Conservation (phyloP, 2,113 vertebrate genomes). For the Nesogale talazaci region DNA sequence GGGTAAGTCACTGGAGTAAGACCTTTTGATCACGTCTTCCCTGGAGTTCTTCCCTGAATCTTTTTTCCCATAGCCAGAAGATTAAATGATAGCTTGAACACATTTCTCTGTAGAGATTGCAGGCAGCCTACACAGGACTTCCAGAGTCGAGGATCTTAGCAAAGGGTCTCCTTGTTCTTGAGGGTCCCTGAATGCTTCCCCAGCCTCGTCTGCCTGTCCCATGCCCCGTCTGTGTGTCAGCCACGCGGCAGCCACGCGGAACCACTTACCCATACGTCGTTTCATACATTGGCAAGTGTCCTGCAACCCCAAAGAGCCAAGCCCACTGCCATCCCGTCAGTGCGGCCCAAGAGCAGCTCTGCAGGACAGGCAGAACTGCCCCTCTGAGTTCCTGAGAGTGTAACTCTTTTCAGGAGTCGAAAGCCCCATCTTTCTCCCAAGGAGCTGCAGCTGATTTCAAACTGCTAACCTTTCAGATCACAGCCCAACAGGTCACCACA, state of each 20-base stretch:
- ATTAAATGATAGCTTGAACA: not conserved
- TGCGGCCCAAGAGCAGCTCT: too few relatives aligned
- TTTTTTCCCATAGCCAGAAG: not conserved
- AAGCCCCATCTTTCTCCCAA: too few relatives aligned
- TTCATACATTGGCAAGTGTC: not conserved
- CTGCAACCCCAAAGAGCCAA: too few relatives aligned
- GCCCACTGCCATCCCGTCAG: too few relatives aligned
- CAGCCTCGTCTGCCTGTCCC: not conserved
- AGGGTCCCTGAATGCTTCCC: not conserved
- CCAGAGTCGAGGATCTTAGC: not conserved
- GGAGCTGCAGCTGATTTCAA: too few relatives aligned
- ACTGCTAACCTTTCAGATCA: too few relatives aligned
- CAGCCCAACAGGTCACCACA: too few relatives aligned
- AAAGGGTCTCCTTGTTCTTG: not conserved
- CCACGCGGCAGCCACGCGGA: rapidly evolving
- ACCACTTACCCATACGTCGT: not conserved
- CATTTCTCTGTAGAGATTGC: not conserved
- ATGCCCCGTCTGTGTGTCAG: not conserved
- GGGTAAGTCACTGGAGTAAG: not conserved
- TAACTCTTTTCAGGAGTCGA: too few relatives aligned
- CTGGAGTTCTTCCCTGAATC: not conserved
- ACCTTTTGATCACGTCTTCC: not conserved
- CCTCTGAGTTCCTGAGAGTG: too few relatives aligned
- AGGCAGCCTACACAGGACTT: not conserved
- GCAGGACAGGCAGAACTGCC: too few relatives aligned